Percentiles rank a stretch among this genome's conserved stretches.
phyloP scores from a whole-genome alignment of 2,888 invertebrate genomes.

The Nezara viridula region DNA sequence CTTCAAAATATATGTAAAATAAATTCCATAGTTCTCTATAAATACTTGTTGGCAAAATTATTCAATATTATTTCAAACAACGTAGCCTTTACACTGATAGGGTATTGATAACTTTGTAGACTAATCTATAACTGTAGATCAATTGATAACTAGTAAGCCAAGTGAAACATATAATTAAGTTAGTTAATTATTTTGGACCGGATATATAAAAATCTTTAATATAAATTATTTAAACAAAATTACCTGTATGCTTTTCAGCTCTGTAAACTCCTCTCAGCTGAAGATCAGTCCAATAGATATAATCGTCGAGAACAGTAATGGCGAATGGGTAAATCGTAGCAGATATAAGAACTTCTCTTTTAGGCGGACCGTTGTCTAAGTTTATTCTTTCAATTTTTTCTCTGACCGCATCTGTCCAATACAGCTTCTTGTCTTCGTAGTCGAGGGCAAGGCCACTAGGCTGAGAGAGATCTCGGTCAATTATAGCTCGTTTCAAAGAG shows the following conservation, averaged over 20 bases:
- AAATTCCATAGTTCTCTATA: too few species aligned
- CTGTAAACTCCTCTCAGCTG: constrained; percentile 94
- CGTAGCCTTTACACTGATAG: too few species aligned
- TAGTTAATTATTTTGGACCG: too few species aligned
- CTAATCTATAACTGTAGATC: too few species aligned
- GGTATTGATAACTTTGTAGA: too few species aligned
- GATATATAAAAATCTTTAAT: too few species aligned
- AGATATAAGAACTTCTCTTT: constrained; percentile 84
- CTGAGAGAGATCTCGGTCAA: constrained; percentile 91
- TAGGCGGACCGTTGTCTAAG: constrained; percentile 83
- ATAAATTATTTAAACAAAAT: not conserved
- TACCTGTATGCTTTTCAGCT: constrained; percentile 93
- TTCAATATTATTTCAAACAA: too few species aligned
- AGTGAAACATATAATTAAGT: too few species aligned
- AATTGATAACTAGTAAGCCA: too few species aligned
- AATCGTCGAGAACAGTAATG: constrained; percentile 89
- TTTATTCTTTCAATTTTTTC: constrained; percentile 95
- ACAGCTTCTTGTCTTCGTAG: constrained; percentile 91
- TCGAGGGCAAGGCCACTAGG: constrained; percentile 97
- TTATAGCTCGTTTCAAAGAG: constrained; percentile 87
- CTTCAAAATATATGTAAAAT: too few species aligned
- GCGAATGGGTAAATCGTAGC: constrained; percentile 97
- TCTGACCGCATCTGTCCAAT: constrained; percentile 97
- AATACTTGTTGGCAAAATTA: too few species aligned
- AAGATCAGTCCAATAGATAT: constrained; percentile 97